Conservation (phyloP, 2,113 vertebrate species). For the Coregonus clupeaformis region DNA sequence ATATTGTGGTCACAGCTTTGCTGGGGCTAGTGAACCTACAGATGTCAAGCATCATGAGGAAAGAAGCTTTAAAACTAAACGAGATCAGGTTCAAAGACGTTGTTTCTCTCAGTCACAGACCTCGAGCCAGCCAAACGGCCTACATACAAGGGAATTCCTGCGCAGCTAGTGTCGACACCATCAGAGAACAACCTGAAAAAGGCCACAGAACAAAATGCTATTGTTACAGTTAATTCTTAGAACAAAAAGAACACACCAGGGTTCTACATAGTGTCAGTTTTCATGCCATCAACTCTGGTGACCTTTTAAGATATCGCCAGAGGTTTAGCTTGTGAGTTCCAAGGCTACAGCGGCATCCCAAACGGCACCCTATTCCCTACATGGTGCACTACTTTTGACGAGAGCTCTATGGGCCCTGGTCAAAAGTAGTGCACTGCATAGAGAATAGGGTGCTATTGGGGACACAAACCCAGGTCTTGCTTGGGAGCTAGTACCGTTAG, state of each 20-base stretch:
- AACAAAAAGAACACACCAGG: slow-evolving; percentile 13
- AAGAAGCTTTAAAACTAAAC: neutral
- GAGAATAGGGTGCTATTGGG: no score
- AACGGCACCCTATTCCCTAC: no score
- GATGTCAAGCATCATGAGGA: neutral
- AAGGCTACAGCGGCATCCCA: no score
- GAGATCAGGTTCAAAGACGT: slow-evolving; percentile 5
- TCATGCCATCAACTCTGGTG: slow-evolving; percentile 16
- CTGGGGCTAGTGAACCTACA: neutral
- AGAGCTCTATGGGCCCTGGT: no score
- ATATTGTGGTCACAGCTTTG: neutral
- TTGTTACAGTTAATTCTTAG: slow-evolving; percentile 12
- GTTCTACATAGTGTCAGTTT: neutral
- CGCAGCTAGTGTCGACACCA: neutral
- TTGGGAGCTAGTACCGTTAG: neutral
- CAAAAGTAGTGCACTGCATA: no score
- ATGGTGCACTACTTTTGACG: no score
- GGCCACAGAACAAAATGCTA: slow-evolving; percentile 3
- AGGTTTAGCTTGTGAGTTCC: slow-evolving; percentile 10
- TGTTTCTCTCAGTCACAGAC: neutral
- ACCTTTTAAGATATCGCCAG: slow-evolving; percentile 32
- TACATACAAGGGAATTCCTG: slow-evolving; percentile 14
- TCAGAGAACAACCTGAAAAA: slow-evolving; percentile 7
- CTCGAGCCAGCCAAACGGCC: neutral
- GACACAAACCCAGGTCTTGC: no score